A percentile compares a stretch with the other conserved stretches of the same genome.
These are phyloP conservation scores for Psilanteris sp. DNA, from an alignment of 1,140 invertebrate genomes.

Conservation along the genomic window DNA sequence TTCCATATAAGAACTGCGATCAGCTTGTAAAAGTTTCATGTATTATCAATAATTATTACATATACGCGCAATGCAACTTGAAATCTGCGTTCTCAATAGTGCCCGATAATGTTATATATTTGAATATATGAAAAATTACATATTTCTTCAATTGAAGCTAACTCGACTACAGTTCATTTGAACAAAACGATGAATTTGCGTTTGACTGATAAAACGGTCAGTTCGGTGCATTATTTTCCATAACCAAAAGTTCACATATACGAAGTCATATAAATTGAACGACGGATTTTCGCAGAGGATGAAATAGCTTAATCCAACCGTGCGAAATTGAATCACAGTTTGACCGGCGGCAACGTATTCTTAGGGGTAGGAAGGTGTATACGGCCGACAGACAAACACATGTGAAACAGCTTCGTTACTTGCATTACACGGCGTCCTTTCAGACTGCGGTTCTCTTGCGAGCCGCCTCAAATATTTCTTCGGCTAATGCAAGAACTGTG, in stretches of 20 bases:
- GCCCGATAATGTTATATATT: too few relatives aligned
- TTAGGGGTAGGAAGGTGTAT: conserved; percentile 31
- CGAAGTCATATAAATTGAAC: conserved; percentile 45
- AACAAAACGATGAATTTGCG: neutral
- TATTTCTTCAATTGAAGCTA: too few relatives aligned
- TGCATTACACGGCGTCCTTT: conserved; percentile 54
- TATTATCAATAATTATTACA: too few relatives aligned
- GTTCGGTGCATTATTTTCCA: conserved; percentile 16
- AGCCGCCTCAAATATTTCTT: conserved; percentile 77
- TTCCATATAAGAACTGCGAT: too few relatives aligned
- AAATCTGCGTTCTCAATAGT: too few relatives aligned
- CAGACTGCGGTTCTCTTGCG: conserved; percentile 54
- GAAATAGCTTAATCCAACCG: conserved; percentile 52
- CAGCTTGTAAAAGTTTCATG: too few relatives aligned
- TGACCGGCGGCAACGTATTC: conserved; percentile 51
- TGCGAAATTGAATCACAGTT: conserved; percentile 59
- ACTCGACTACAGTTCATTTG: too few relatives aligned
- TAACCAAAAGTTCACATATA: conserved; percentile 19
- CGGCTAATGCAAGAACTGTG: conserved; percentile 78
- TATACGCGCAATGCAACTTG: too few relatives aligned
- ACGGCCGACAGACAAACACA: conserved; percentile 53
- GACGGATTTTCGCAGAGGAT: conserved; percentile 15
- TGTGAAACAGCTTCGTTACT: conserved; percentile 56
- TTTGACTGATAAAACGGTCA: neutral
- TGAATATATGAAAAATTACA: too few relatives aligned